Conservation (phyloP, 1,140 invertebrate species). For the Drosophila dunni region DNA sequence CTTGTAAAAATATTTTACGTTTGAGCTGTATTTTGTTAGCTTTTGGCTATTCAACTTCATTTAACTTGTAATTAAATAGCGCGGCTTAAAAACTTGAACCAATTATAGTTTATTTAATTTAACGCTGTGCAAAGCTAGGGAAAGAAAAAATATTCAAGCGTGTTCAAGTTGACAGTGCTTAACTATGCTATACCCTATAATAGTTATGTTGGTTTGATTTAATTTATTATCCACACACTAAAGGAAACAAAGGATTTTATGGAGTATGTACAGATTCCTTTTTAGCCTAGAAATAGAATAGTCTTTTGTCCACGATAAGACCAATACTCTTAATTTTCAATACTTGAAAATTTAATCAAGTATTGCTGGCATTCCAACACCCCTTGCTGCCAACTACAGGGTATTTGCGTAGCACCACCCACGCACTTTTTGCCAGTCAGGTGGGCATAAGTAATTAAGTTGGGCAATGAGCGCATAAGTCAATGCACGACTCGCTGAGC, state of each 20-base stretch:
- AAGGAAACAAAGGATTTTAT: no score
- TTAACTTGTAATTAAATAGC: constrained; percentile 69
- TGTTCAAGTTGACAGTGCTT: no score
- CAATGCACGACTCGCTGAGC: constrained; percentile 49
- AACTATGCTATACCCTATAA: constrained; percentile 3
- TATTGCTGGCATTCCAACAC: no score
- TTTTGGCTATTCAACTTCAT: constrained; percentile 61
- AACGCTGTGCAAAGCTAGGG: constrained; percentile 10
- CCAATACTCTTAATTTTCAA: no score
- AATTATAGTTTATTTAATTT: constrained; percentile 80
- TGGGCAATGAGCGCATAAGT: constrained; percentile 60
- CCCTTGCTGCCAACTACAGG: not conserved
- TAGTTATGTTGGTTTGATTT: no score
- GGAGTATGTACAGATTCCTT: no score
- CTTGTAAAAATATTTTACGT: constrained; percentile 25
- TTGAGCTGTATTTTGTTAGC: constrained; percentile 39
- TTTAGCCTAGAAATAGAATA: no score
- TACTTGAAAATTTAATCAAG: no score
- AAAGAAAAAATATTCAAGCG: constrained; percentile 26
- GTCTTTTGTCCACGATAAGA: no score
- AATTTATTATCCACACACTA: no score
- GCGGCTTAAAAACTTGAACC: constrained; percentile 73
- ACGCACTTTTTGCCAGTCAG: constrained; percentile 62
- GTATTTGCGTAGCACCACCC: constrained; percentile 35
- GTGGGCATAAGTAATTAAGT: constrained; percentile 80